A percentile compares a stretch with the other conserved stretches of the same genome.
Evolutionary conservation across 2,888 invertebrate species (phyloP).

Genomic region (Neria commutata): DNA sequence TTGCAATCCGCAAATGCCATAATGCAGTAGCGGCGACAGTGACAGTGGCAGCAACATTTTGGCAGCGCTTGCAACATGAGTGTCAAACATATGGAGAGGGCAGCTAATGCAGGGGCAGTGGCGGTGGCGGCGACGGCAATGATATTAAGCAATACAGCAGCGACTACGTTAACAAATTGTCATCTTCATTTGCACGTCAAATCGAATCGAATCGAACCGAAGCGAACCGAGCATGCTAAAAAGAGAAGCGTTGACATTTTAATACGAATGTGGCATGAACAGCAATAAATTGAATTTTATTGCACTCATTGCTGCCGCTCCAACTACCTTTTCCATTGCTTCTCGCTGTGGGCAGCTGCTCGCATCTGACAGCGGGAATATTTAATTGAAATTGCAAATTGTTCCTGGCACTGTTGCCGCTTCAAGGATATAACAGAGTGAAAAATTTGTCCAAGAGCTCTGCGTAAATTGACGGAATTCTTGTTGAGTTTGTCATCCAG

Average conservation of each 20-base stretch:
- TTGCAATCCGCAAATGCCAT: neutral
- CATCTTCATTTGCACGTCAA: slow-evolving; percentile 25
- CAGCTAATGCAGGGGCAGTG: too few relatives aligned
- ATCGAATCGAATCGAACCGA: neutral
- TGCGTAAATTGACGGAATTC: too few relatives aligned
- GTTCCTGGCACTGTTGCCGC: slow-evolving; percentile 11
- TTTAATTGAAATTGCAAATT: slow-evolving; percentile 33
- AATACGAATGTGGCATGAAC: slow-evolving; percentile 13
- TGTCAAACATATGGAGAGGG: too few relatives aligned
- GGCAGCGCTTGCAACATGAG: too few relatives aligned
- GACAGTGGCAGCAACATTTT: too few relatives aligned
- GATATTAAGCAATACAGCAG: slow-evolving; percentile 16
- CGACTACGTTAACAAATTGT: slow-evolving; percentile 24
- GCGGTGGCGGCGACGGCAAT: slow-evolving; percentile 5
- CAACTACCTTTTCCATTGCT: neutral
- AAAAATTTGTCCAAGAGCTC: too few relatives aligned
- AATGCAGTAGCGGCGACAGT: too few relatives aligned
- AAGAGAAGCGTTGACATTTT: slow-evolving; percentile 18
- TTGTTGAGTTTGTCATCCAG: too few relatives aligned
- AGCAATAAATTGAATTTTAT: slow-evolving; percentile 16
- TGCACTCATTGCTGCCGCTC: neutral
- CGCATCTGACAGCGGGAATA: slow-evolving; percentile 22
- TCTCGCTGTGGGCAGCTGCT: neutral
- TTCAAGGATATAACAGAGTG: neutral
- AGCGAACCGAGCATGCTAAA: neutral